Conservation (phyloP, 2,797 vertebrate genomes). For the Salarias fasciatus region DNA sequence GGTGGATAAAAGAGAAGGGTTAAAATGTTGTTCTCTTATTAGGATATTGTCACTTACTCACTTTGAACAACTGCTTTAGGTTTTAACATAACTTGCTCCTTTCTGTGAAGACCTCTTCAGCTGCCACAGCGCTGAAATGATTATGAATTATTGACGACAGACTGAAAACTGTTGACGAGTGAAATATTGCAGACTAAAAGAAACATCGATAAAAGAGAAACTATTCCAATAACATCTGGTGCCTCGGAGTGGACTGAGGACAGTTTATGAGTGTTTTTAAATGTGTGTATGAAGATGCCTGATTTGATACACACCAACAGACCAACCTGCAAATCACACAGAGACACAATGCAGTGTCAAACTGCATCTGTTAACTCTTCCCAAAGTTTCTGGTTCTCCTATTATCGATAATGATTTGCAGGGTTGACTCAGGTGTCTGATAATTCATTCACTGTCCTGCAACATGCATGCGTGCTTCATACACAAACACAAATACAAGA, state of each 20-base stretch:
- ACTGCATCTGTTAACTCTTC: slow-evolving; percentile 8
- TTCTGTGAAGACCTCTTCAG: too few species aligned
- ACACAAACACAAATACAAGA: too few species aligned
- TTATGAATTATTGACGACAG: slow-evolving; percentile 15
- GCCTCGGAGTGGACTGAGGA: slow-evolving; percentile 27
- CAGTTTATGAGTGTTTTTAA: slow-evolving; percentile 49
- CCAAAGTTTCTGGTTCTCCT: slow-evolving; percentile 46
- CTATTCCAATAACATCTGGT: slow-evolving; percentile 40
- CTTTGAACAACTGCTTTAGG: too few species aligned
- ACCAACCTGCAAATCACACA: slow-evolving; percentile 26
- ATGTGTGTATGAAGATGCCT: slow-evolving; percentile 29
- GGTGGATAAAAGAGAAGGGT: too few species aligned
- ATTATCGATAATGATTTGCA: slow-evolving; percentile 58
- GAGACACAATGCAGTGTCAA: not conserved
- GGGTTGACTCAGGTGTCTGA: slow-evolving; percentile 41
- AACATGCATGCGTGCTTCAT: slow-evolving; percentile 12
- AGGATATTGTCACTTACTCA: too few species aligned
- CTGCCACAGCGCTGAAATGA: slow-evolving; percentile 1
- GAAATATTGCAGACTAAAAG: not conserved
- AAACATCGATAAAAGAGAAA: slow-evolving; percentile 18
- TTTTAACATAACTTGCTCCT: too few species aligned
- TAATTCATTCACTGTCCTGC: slow-evolving; percentile 55
- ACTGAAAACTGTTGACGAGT: slow-evolving; percentile 15
- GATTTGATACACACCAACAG: slow-evolving; percentile 33
- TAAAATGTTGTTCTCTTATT: too few species aligned